Base-by-base conservation (phyloP, 1,140 invertebrate species). In the silkworm (Bombyx mori) region DNA sequence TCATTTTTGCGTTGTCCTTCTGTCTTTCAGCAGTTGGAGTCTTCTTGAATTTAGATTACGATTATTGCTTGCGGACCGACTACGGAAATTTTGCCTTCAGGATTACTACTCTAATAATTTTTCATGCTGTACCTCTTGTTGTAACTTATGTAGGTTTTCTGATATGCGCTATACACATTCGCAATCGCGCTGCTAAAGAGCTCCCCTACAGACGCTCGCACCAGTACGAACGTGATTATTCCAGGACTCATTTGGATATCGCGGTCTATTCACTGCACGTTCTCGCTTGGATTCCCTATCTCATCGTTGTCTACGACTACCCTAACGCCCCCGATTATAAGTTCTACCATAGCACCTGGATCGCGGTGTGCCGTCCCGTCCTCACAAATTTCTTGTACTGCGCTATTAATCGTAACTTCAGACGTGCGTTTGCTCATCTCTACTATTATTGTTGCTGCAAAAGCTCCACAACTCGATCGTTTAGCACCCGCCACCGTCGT, bases 371-470 rank as follows among this genome's bases (percentile, higher is more conserved):
- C 51, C 93, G 94, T 61, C 92, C 92, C 0, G 92, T 92, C 56
- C 73, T 93, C 47, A 92, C 92, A 62, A 92, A 90, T 65, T 87
- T 93, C 4, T 72, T 94, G 1, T 94, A 94, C 69, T 91, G 91
- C 57, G 79, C 91, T 0, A 77, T 90, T 3, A 92, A 93, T 69
- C 84, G 90, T 0, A 91, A 92, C 72, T 95, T 94, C 69, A 88
- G 93, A n/a, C 91, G 89, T 60, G 93, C 93, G 4, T 96, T 93
- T 73, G 88, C 92, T 22, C 93, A 94, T 71, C 79, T 95, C 8
- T 95, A 95, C 70, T 91, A 95, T 65, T 95, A 96, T 65, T 95
- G 94, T 72, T 95, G 93, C 70, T 95, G 94, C 82, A 95, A 95
- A 77, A 94, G 92, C 6, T 93, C 92, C 5, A 91, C 95, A 7